Evolutionary conservation across 2,888 invertebrate species (phyloP).

Genomic region (Parascotia fuliginaria): DNA sequence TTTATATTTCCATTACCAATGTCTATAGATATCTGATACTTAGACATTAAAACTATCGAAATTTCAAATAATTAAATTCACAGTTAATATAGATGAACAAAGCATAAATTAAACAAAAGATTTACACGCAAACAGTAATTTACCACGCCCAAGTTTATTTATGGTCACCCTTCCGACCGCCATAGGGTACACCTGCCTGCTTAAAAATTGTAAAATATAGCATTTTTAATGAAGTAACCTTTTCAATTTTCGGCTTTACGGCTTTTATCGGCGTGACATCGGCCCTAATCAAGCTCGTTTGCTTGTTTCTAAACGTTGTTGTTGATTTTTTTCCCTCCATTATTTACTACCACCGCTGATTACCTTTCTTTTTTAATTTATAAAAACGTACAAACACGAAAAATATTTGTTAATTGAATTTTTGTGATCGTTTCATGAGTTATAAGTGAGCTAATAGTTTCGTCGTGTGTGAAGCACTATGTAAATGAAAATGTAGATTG

Average conservation of each 20-base stretch:
- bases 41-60: neutral
- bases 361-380: constrained; percentile 75
- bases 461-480: constrained; percentile 31
- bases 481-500: constrained; percentile 24
- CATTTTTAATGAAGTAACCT: constrained; percentile 83
- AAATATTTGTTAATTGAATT: constrained; percentile 70
- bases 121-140: constrained; percentile 28
- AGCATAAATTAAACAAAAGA: constrained; percentile 1
- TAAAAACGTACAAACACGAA: constrained; percentile 47
- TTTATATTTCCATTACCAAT: too few species aligned
- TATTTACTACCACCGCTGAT: constrained; percentile 67
- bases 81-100: too few species aligned
- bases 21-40: neutral
- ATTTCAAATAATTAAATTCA: neutral
- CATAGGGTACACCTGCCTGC: constrained; percentile 78
- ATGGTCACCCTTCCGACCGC: constrained; percentile 64
- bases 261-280: constrained; percentile 85
- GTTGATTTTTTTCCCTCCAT: constrained; percentile 54
- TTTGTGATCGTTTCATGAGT: constrained; percentile 58
- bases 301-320: constrained; percentile 62
- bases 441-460: constrained; percentile 27
- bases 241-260: constrained; percentile 83
- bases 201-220: constrained; percentile 83
- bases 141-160: constrained; percentile 15
- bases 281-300: constrained; percentile 77